Evolutionary conservation across 1,140 invertebrate species (phyloP).

Genomic region (Zophobas morio): DNA sequence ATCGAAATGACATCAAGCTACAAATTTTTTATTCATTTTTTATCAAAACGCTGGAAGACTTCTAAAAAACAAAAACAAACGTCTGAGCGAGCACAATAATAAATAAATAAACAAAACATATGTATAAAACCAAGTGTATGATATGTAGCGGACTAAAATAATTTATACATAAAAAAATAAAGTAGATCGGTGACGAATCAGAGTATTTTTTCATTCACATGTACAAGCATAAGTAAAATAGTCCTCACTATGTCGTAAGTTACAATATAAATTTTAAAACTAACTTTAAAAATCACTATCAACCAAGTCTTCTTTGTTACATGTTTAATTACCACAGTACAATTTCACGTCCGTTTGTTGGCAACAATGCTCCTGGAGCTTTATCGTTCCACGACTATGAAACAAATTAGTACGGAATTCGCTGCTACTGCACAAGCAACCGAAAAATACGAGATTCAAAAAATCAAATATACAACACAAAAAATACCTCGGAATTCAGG

Average conservation of each 20-base stretch:
- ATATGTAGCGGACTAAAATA: constrained; percentile 45
- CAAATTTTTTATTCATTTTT: constrained; percentile 48
- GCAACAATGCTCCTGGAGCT: constrained; percentile 27
- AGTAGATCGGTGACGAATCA: constrained; percentile 32
- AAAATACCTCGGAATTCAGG: no score
- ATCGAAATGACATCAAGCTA: constrained; percentile 46
- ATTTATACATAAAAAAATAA: constrained; percentile 46
- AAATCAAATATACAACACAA: no score
- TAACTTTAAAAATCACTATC: constrained; percentile 52
- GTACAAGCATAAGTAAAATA: constrained; percentile 43
- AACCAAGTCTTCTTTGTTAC: constrained; percentile 60
- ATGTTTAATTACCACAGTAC: constrained; percentile 58
- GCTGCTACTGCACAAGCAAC: not conserved
- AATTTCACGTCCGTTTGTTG: constrained; percentile 52
- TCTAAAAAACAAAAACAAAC: constrained; percentile 51
- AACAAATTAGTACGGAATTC: constrained; percentile 23
- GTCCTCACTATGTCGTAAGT: constrained; percentile 27
- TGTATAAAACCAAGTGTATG: constrained; percentile 39
- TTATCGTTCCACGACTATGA: constrained; percentile 12
- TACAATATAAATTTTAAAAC: constrained; percentile 50
- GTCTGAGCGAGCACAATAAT: constrained; percentile 38
- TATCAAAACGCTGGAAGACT: constrained; percentile 59
- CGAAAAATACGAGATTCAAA: no score
- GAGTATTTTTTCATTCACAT: constrained; percentile 44
- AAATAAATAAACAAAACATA: constrained; percentile 44